Conservation (phyloP, 2,888 invertebrate species). For the Lampropteryx suffumata region DNA sequence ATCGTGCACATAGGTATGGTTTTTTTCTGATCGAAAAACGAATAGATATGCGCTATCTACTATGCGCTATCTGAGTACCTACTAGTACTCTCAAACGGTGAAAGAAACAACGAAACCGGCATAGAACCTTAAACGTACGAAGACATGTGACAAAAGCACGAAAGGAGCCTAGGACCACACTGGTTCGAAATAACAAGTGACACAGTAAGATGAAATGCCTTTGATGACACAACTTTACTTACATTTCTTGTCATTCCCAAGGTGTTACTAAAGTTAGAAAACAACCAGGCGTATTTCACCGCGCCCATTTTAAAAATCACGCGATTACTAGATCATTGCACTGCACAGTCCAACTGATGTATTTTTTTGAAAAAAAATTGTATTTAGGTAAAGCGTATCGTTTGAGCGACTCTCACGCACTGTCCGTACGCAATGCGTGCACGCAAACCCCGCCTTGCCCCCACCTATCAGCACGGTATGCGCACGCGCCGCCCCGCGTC, state of each 20-base stretch:
- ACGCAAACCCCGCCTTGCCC: slow-evolving; percentile 62
- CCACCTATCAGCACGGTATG: slow-evolving; percentile 44
- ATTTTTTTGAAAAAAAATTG: slow-evolving; percentile 28
- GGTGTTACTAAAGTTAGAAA: slow-evolving; percentile 46
- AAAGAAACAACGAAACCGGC: too few species aligned
- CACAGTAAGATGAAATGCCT: too few species aligned
- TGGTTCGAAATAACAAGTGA: too few species aligned
- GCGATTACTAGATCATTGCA: slow-evolving; percentile 36
- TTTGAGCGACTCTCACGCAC: slow-evolving; percentile 67
- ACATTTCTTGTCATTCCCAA: slow-evolving; percentile 52
- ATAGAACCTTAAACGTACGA: too few species aligned
- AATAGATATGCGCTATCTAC: too few species aligned
- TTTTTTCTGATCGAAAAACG: too few species aligned
- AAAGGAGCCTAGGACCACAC: too few species aligned
- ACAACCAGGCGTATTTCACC: slow-evolving; percentile 52
- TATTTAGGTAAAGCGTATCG: slow-evolving; percentile 34
- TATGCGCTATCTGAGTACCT: too few species aligned
- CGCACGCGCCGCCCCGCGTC: slow-evolving; percentile 62
- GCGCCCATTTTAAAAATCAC: slow-evolving; percentile 48
- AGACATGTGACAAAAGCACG: too few species aligned
- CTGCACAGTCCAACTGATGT: slow-evolving; percentile 25
- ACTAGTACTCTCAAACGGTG: too few species aligned
- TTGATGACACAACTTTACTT: slow-evolving; percentile 37
- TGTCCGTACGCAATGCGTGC: slow-evolving; percentile 72
- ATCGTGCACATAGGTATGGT: too few species aligned